Base-by-base conservation (phyloP, 37 sponge, comb jelly and placozoan species). In the Hexactinellida sp. region DNA sequence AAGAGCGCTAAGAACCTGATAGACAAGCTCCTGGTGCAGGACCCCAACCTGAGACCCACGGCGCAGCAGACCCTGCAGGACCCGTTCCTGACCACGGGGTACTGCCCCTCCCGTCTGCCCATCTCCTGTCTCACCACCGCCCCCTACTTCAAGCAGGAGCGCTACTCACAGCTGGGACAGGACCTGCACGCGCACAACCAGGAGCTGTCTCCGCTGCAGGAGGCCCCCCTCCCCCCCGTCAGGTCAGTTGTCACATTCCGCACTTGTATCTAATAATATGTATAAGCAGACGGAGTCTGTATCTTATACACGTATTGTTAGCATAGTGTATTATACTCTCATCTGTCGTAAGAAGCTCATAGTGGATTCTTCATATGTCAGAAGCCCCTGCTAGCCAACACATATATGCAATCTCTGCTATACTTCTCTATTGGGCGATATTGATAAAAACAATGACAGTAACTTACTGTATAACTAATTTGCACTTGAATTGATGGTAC, bases 61-160 rank as follows among this genome's bases (percentile, higher is more conserved):
- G 85, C 93, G 16, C 88, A 38, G 36, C 85, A 91, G 36, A 90
- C 91, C 55, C 91, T 96, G 32, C n/a, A 36, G 23, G 88, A 94
- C 76, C 89, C 92, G 52, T 96, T 96, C 89, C 87, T 96, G 38
- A 86, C 89, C 28, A 37, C 54, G 24, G 97, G 97, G n/a, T 91
- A 86, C 88, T 85, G 71, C 37, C 94, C 94, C 19, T 52, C 83
- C 76, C 85, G 85, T 54, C 89, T 94, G 13, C 94, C 94, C 7
- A 83, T 82, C 55, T 86, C 92, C 38, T 91, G 87, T 37, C 86
- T 93, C 55, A 90, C 94, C 0, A 90, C 89, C 3, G 90, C 94
- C 5, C 94, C 94, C 51, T 92, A 93, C 88, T 93, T 91, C 83
- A 93, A 93, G 85, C 87, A 86, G 84, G 89, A 89, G 30, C n/a